These are phyloP conservation scores for Drosophila repletoides DNA, from an alignment of 1,140 invertebrate genomes.

Conservation along the genomic window DNA sequence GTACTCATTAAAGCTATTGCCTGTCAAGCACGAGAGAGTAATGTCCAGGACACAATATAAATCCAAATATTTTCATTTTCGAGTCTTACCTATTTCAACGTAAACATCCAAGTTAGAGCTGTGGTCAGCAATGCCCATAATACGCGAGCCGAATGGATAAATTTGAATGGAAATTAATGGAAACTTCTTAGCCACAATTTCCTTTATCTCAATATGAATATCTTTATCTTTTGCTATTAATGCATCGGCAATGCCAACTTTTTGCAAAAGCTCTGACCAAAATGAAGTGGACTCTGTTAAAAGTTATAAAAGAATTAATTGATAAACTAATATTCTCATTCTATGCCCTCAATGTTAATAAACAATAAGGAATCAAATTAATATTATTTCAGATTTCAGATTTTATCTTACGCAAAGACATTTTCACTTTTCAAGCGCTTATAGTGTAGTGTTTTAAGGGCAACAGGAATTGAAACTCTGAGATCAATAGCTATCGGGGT, in stretches of 20 bases:
- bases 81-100: constrained; percentile 8
- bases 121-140: constrained; percentile 17
- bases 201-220: not conserved
- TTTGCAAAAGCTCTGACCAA: not conserved
- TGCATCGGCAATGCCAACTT: not conserved
- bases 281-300: not conserved
- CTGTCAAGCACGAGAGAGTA: too few relatives aligned
- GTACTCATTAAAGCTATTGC: not conserved
- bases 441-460: too few relatives aligned
- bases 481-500: too few relatives aligned
- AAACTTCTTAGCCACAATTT: not conserved
- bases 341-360: too few relatives aligned
- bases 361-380: too few relatives aligned
- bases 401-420: not conserved
- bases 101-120: constrained; percentile 34
- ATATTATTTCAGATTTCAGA: too few relatives aligned
- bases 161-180: not conserved
- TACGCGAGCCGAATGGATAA: constrained; percentile 26
- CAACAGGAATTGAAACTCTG: too few relatives aligned
- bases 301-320: not conserved
- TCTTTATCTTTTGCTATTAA: not conserved
- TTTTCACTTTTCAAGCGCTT: not conserved
- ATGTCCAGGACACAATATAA: not conserved
- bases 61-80: not conserved
- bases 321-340: too few relatives aligned